Evolutionary conservation across 53 echinoderm and acorn worm species (phyloP), one percentile per base, ranked within the genome.

Genomic region (Echinarachnius parma): DNA sequence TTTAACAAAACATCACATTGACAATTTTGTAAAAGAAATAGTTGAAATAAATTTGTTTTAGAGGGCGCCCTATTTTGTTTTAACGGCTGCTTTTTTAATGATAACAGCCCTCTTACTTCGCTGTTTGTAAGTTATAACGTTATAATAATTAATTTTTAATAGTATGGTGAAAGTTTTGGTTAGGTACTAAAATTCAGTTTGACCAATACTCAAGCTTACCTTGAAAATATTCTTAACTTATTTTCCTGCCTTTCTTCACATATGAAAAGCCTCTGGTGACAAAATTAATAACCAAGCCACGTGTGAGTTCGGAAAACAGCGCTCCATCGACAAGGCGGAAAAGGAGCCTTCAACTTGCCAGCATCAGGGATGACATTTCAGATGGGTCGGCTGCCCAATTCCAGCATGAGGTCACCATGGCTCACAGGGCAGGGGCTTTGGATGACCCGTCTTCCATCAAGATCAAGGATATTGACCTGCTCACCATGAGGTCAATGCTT

Each of bases 201-300:
- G n/a, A n/a, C n/a, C n/a, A n/a, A n/a, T n/a, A n/a, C n/a, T n/a
- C n/a, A n/a, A n/a, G n/a, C n/a, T n/a, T n/a, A n/a, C n/a, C n/a
- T n/a, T n/a, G n/a, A n/a, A n/a, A n/a, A n/a, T n/a, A n/a, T n/a
- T n/a, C 30, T 52, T 2, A 52, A 52, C 52, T 52, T 20, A n/a
- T 52, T 52, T 52, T 37, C 31, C 60, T 60, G 52, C 21, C 2
- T 52, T 52, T 52, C 1, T 52, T 52, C 52, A 52, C 52, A 52
- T 52, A 52, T 52, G 52, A 52, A 52, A 52, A 57, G 58, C 58
- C 58, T 10, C 58, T 57, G 26, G 58, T 28, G 0, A 57, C 58
- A 3, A 57, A 57, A 28, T 3, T 57, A 11, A 28, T 57, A 0
- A 28, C 29, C 0, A 27, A 57, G n/a, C 58, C 58, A 1, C 26